A percentile compares a stretch with the other conserved stretches of the same genome.
phyloP scores from a whole-genome alignment of 2,797 vertebrate genomes.

The Bradypodion pumilum region DNA sequence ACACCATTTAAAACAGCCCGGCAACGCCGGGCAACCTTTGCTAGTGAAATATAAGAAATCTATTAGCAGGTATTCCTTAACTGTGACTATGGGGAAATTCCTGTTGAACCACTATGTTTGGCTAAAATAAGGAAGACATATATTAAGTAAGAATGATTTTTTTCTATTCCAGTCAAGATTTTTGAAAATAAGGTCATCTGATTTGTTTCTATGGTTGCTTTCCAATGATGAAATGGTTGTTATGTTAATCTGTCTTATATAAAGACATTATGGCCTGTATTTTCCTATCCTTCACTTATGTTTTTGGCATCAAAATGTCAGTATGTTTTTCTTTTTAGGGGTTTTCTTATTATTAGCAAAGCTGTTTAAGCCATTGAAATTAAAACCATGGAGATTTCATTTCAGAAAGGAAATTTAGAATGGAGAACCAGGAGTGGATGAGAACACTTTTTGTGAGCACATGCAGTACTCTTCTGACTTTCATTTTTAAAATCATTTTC shows the following conservation, averaged over 20 bases:
- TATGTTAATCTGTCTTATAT: too few species aligned
- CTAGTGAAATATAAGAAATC: too few species aligned
- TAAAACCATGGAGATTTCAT: neutral
- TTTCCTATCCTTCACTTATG: neutral
- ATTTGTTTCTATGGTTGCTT: too few species aligned
- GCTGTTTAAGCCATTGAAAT: neutral
- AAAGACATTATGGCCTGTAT: neutral
- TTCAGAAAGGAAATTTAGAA: neutral
- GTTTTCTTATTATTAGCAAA: neutral
- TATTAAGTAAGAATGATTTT: neutral
- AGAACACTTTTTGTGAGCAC: neutral
- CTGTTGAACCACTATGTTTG: neutral
- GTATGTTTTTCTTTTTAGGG: neutral
- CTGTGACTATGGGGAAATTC: neutral
- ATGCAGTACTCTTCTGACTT: neutral
- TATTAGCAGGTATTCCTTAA: neutral
- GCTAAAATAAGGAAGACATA: neutral
- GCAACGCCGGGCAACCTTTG: too few species aligned
- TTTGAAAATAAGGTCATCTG: neutral
- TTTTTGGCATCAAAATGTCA: slow-evolving; percentile 21
- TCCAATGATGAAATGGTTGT: too few species aligned
- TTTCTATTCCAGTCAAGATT: slow-evolving; percentile 22
- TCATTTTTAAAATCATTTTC: neutral
- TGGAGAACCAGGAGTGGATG: neutral
- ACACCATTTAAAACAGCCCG: too few species aligned